Conservation (phyloP, 1,140 invertebrate genomes). For the Aphidius ervi region DNA sequence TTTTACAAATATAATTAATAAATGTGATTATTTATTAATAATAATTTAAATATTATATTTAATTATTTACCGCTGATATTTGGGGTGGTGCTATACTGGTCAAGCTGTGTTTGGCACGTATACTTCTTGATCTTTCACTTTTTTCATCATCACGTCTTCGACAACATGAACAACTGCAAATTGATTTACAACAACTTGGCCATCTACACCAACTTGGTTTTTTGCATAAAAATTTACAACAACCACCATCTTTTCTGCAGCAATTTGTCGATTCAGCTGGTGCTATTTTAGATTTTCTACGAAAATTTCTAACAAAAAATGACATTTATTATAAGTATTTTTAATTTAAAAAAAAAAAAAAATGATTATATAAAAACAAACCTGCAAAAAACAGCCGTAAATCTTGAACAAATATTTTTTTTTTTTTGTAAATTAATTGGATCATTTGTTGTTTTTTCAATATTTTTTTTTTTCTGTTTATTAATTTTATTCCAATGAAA, state of each 20-base stretch:
- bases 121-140: conserved; percentile 36
- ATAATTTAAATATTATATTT: background rate
- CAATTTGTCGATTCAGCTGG: conserved; percentile 38
- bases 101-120: conserved; percentile 50
- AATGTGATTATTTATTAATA: conserved; percentile 5
- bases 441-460: background rate
- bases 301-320: background rate
- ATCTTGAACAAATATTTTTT: conserved; percentile 7
- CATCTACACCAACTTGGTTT: conserved; percentile 30
- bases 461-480: background rate
- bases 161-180: conserved; percentile 26
- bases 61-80: conserved; percentile 39
- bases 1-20: conserved; percentile 22
- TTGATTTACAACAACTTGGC: conserved; percentile 24
- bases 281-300: conserved; percentile 30
- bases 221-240: conserved; percentile 37
- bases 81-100: conserved; percentile 49
- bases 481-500: background rate
- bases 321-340: background rate
- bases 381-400: conserved; percentile 15
- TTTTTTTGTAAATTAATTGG: background rate
- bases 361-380: background rate
- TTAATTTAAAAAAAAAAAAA: background rate
- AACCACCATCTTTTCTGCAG: conserved; percentile 42
- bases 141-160: conserved; percentile 25